Percentiles rank a stretch among this genome's conserved stretches.
These are phyloP conservation scores for Rhegmatorhina hoffmannsi DNA, from an alignment of 2,113 vertebrate species.

Conservation along the genomic window DNA sequence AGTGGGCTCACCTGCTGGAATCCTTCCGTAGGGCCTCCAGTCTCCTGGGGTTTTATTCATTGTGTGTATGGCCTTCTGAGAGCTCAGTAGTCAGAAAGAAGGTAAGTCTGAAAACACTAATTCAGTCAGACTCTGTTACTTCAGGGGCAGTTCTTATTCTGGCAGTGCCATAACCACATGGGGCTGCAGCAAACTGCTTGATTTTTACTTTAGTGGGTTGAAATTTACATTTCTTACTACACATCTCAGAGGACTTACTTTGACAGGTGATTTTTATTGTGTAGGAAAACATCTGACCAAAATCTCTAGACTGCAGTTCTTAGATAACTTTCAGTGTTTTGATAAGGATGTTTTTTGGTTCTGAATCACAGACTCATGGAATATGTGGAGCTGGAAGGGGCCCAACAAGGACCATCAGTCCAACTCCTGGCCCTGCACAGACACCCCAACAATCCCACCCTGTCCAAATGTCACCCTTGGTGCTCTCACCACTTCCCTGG, in stretches of 20 bases:
- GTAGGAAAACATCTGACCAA: not conserved
- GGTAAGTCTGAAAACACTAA: not conserved
- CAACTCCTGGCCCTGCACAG: not conserved
- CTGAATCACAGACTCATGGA: not conserved
- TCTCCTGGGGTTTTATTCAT: not conserved
- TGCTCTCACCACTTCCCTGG: not conserved
- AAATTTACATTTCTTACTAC: not conserved
- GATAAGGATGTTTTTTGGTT: not conserved
- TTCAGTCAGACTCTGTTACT: not conserved
- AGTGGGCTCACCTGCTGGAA: not conserved
- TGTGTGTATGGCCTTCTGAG: not conserved
- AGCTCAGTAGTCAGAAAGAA: not conserved
- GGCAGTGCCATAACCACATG: not conserved
- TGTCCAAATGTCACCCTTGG: not conserved
- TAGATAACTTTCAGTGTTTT: not conserved
- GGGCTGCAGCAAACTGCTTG: not conserved
- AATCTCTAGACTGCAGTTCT: not conserved
- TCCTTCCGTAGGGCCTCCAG: not conserved
- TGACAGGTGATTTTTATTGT: not conserved
- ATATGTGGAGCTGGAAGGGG: not conserved
- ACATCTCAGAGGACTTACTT: not conserved
- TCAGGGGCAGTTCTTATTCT: not conserved
- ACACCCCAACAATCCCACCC: not conserved
- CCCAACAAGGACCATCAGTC: too few relatives aligned
- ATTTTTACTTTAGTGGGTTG: not conserved